phyloP scores from a whole-genome alignment of 2,113 vertebrate species.

The Promerops cafer region DNA sequence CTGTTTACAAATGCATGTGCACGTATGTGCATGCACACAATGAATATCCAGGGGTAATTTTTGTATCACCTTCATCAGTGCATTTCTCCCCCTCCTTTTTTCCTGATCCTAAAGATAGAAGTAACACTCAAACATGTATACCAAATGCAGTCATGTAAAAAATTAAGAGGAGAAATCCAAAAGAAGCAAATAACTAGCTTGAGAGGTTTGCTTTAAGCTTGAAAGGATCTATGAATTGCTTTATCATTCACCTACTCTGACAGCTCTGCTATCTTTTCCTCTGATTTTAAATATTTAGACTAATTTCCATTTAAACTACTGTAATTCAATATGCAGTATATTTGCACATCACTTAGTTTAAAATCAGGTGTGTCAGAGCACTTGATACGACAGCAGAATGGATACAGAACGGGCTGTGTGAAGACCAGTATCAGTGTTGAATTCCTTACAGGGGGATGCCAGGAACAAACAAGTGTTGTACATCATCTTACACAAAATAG shows the following conservation, averaged over 20 bases:
- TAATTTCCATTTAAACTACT: not conserved
- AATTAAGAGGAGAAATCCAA: not conserved
- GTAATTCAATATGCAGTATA: not conserved
- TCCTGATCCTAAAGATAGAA: not conserved
- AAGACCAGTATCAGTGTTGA: not conserved
- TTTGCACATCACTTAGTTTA: not conserved
- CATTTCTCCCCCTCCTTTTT: not conserved
- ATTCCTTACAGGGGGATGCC: not conserved
- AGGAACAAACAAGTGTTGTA: not conserved
- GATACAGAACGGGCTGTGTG: not conserved
- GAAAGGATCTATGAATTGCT: not conserved
- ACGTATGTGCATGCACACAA: not conserved
- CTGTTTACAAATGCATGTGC: not conserved
- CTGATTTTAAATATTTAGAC: not conserved
- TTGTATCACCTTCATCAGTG: not conserved
- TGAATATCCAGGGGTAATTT: not conserved
- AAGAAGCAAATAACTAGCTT: not conserved
- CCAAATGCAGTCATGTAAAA: not conserved
- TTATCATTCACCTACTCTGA: not conserved
- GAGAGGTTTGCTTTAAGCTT: not conserved
- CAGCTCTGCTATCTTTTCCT: not conserved
- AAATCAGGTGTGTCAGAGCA: not conserved
- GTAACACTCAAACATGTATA: not conserved
- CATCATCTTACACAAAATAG: not conserved
- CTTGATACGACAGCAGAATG: not conserved